These are phyloP conservation scores for Oncorhynchus gorbuscha DNA, from an alignment of 2,113 vertebrate genomes.

Conservation along the genomic window DNA sequence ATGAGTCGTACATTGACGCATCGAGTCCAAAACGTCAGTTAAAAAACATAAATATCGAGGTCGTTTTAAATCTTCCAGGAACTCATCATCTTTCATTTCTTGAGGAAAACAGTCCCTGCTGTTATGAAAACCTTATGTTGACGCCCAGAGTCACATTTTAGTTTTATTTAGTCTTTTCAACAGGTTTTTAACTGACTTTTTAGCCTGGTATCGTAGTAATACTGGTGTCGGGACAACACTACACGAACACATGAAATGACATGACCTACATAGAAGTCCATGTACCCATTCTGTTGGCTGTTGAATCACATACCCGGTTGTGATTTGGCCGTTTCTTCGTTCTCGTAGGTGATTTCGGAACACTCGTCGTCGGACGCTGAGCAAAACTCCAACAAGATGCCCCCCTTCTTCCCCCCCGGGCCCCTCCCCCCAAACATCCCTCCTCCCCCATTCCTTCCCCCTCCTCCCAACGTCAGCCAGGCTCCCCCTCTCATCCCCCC, in stretches of 20 bases:
- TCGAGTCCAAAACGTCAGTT: too few species aligned
- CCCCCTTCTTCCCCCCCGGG: slow-evolving; percentile 83
- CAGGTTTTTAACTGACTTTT: too few species aligned
- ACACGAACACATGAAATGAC: too few species aligned
- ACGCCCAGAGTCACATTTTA: background rate
- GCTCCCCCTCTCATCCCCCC: slow-evolving; percentile 94
- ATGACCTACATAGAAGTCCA: too few species aligned
- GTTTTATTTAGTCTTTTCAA: too few species aligned
- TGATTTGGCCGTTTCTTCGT: too few species aligned
- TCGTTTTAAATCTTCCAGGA: background rate
- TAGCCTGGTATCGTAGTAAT: too few species aligned
- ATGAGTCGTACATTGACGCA: too few species aligned
- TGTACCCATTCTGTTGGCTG: too few species aligned
- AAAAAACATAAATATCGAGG: too few species aligned
- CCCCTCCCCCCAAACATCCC: background rate
- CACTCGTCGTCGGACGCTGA: slow-evolving; percentile 85
- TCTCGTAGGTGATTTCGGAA: slow-evolving; percentile 63
- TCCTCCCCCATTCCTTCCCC: background rate
- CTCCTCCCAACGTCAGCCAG: slow-evolving; percentile 80
- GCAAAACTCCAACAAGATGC: slow-evolving; percentile 86
- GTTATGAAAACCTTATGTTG: background rate
- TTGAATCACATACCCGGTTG: too few species aligned
- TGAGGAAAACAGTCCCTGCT: background rate
- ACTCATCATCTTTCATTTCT: background rate
- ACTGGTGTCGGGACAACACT: too few species aligned